These are phyloP conservation scores for Monoplex corrugatus DNA, from an alignment of 2,888 invertebrate species.

Conservation along the genomic window DNA sequence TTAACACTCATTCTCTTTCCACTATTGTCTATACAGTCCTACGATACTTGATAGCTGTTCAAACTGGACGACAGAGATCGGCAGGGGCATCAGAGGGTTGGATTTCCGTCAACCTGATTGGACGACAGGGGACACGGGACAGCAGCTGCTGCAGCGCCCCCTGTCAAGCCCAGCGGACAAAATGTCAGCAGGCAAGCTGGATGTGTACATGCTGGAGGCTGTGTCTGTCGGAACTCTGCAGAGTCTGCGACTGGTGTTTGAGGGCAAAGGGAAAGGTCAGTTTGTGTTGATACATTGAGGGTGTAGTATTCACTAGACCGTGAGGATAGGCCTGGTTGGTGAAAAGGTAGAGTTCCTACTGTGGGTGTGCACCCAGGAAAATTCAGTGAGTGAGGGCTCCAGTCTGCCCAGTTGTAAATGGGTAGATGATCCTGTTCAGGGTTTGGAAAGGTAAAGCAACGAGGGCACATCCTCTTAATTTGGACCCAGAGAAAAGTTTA, in stretches of 20 bases:
- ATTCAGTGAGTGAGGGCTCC: too few species aligned
- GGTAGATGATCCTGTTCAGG: too few species aligned
- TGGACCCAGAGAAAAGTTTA: too few species aligned
- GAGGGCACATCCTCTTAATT: too few species aligned
- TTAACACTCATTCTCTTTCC: too few species aligned
- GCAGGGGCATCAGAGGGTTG: constrained; percentile 71
- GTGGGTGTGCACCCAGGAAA: background rate
- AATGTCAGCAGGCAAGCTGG: constrained; percentile 71
- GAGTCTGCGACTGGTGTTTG: constrained; percentile 74
- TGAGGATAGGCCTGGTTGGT: too few species aligned
- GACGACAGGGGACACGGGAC: constrained; percentile 77
- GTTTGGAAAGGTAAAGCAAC: too few species aligned
- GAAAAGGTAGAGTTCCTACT: background rate
- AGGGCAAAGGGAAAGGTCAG: constrained; percentile 67
- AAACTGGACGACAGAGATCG: constrained; percentile 74
- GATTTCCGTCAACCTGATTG: constrained; percentile 74
- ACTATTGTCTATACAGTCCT: constrained; percentile 62
- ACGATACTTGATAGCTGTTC: constrained; percentile 75
- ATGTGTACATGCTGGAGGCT: constrained; percentile 77
- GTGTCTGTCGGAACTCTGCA: constrained; percentile 76
- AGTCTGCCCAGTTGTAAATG: too few species aligned
- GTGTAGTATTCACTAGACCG: too few species aligned
- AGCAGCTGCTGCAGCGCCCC: constrained; percentile 56
- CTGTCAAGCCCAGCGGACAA: constrained; percentile 49
- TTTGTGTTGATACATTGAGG: background rate